These are phyloP conservation scores for Xiphophorus couchianus DNA, from an alignment of 2,113 vertebrate genomes.

Conservation along the genomic window DNA sequence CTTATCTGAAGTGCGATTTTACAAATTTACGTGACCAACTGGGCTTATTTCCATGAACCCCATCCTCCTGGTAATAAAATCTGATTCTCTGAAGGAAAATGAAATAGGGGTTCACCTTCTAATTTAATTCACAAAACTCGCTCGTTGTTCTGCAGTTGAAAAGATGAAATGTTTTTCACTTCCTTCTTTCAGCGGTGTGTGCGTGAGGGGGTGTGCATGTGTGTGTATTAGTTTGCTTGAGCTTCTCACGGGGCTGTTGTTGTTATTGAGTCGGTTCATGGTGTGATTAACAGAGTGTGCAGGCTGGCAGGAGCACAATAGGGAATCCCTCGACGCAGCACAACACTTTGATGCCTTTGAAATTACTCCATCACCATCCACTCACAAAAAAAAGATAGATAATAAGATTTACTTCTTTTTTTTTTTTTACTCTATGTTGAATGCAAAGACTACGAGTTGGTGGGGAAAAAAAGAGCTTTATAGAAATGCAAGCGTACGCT, in stretches of 20 bases:
- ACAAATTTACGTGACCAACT: not conserved
- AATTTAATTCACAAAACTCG: not conserved
- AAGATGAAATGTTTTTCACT: conserved; percentile 8
- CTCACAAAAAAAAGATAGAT: conserved; percentile 61
- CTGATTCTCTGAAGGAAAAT: not conserved
- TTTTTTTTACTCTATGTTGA: conserved; percentile 59
- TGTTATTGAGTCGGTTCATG: conserved; percentile 74
- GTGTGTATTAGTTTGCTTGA: conserved; percentile 34
- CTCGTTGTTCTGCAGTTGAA: conserved; percentile 22
- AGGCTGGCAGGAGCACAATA: conserved; percentile 71
- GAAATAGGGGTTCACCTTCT: not conserved
- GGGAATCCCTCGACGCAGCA: conserved; percentile 65
- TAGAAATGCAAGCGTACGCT: conserved; percentile 69
- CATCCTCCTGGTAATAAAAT: not conserved
- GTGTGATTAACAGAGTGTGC: conserved; percentile 73
- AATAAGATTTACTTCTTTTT: conserved; percentile 70
- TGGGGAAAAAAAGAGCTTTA: conserved; percentile 65
- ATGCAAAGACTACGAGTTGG: conserved; percentile 69
- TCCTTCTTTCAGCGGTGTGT: conserved; percentile 23
- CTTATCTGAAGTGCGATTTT: not conserved
- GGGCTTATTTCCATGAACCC: not conserved
- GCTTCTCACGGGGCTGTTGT: conserved; percentile 62
- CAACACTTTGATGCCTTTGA: conserved; percentile 69
- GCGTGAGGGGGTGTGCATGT: conserved; percentile 5
- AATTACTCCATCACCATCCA: conserved; percentile 73